Conservation (phyloP, 2,113 vertebrate genomes). For the Sus scrofa region T2T-Sscrofa CM000814.6:43812001-43812500, state of each 20-base stretch:
- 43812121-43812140: not conserved
- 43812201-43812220: not conserved
- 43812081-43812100: not conserved
- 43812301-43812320: no score
- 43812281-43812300: not conserved
- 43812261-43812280: not conserved
- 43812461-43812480: no score
- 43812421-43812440: no score
- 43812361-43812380: no score
- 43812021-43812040: not conserved
- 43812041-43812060: not conserved
- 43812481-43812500: no score
- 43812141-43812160: not conserved
- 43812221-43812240: not conserved
- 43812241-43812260: not conserved
- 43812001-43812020: not conserved
- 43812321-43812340: no score
- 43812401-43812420: no score
- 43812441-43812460: no score
- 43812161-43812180: not conserved
- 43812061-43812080: not conserved
- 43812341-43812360: no score
- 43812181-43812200: rapidly evolving
- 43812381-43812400: no score
- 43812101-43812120: not conserved